Percentiles rank a stretch among this genome's conserved stretches.
phyloP scores from a whole-genome alignment of 2,113 vertebrate genomes.

The Festucalex cinctus region DNA sequence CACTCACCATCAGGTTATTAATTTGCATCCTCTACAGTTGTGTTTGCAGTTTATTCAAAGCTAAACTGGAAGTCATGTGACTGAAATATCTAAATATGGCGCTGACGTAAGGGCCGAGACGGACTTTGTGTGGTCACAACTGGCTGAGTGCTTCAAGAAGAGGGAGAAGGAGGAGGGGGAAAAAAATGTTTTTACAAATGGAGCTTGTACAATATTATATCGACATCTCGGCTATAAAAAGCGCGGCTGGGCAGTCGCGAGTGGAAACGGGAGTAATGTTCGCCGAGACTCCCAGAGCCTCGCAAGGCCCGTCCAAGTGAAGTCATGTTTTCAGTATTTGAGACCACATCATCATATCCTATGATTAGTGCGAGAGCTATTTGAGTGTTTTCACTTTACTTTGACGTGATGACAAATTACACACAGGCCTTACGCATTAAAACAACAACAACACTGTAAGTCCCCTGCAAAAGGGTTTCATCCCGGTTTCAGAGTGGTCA shows the following conservation, averaged over 20 bases:
- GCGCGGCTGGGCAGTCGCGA: slow-evolving; percentile 1
- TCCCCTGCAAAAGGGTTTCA: neutral
- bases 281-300: slow-evolving; percentile 14
- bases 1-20: neutral
- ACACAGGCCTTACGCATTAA: neutral
- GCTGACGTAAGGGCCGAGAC: slow-evolving; percentile 55
- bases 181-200: slow-evolving; percentile 19
- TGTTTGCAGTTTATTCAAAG: neutral
- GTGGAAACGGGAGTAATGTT: neutral
- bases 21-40: slow-evolving; percentile 1
- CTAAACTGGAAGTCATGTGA: neutral
- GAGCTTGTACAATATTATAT: slow-evolving; percentile 41
- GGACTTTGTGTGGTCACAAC: slow-evolving; percentile 53
- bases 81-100: slow-evolving; percentile 32
- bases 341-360: slow-evolving; percentile 12
- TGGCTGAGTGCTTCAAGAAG: slow-evolving; percentile 29
- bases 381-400: slow-evolving; percentile 4
- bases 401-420: slow-evolving; percentile 9
- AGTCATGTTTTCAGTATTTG: slow-evolving; percentile 34
- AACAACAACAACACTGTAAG: neutral
- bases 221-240: slow-evolving; percentile 23
- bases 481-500: neutral
- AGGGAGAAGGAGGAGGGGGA: neutral
- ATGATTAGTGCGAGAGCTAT: slow-evolving; percentile 13
- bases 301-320: slow-evolving; percentile 26